These are phyloP conservation scores for Ceratosolen fusciceps DNA, from an alignment of 1,140 invertebrate species.

Conservation along the genomic window DNA sequence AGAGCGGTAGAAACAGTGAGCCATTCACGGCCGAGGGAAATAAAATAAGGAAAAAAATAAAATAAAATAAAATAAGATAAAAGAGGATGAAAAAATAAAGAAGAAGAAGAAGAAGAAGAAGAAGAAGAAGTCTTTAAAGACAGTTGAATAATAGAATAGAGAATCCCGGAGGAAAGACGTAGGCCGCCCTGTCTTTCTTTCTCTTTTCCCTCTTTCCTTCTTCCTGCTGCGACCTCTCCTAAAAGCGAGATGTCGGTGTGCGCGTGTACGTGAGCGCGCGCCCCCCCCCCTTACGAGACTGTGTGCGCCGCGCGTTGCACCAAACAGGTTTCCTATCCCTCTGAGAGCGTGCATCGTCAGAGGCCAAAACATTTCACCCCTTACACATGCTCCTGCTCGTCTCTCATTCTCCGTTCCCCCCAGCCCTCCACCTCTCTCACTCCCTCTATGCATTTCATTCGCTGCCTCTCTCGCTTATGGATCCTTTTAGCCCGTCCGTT, in stretches of 20 bases:
- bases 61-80: no score
- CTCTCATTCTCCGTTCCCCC: neutral
- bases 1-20: constrained; percentile 27
- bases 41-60: no score
- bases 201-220: no score
- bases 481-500: constrained; percentile 30
- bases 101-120: no score
- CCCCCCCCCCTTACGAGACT: no score
- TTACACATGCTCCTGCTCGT: constrained; percentile 5
- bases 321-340: constrained; percentile 62
- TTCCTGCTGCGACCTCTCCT: neutral
- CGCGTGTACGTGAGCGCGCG: constrained; percentile 36
- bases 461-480: constrained; percentile 12
- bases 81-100: no score
- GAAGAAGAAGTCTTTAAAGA: constrained; percentile 46
- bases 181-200: constrained; percentile 36
- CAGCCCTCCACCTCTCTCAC: neutral
- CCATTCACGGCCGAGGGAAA: constrained; percentile 17
- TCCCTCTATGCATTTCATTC: neutral
- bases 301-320: constrained; percentile 53
- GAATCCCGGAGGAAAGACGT: constrained; percentile 53
- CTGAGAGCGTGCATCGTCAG: constrained; percentile 44
- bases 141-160: constrained; percentile 57
- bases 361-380: constrained; percentile 16
- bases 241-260: constrained; percentile 47